phyloP scores from a whole-genome alignment of 2,888 invertebrate species.

The Calameuta filiformis region DNA sequence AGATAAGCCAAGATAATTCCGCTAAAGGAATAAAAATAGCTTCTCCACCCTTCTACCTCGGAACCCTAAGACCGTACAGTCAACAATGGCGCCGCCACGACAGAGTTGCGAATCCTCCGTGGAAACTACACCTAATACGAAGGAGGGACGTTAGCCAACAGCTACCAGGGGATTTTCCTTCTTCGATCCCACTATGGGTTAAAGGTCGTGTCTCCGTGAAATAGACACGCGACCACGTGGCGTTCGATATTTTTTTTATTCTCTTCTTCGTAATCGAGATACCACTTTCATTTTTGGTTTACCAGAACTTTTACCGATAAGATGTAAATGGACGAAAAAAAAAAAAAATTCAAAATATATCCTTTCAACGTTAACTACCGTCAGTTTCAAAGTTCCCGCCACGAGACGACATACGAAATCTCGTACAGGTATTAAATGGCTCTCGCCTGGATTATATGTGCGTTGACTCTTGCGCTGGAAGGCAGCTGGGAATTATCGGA shows the following conservation, averaged over 20 bases:
- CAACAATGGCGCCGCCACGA: neutral
- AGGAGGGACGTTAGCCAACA: neutral
- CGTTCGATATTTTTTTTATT: neutral
- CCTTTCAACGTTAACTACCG: too few species aligned
- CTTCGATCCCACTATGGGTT: neutral
- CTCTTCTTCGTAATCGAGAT: too few species aligned
- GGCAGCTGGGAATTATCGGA: neutral
- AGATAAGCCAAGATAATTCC: neutral
- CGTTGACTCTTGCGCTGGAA: neutral
- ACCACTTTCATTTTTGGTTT: neutral
- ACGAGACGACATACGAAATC: neutral
- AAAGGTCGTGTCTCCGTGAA: neutral
- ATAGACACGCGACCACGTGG: neutral
- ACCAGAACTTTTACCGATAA: neutral
- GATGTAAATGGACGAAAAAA: neutral
- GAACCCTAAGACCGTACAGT: neutral
- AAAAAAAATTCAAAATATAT: too few species aligned
- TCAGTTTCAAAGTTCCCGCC: too few species aligned
- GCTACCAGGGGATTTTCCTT: neutral
- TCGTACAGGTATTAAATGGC: neutral
- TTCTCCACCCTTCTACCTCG: neutral
- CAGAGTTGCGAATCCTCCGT: neutral
- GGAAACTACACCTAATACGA: neutral
- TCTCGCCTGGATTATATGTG: neutral
- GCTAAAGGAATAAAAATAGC: neutral